Base-by-base conservation (phyloP, 2,797 vertebrate species). In the Microctenopoma stevenorrisi region DNA sequence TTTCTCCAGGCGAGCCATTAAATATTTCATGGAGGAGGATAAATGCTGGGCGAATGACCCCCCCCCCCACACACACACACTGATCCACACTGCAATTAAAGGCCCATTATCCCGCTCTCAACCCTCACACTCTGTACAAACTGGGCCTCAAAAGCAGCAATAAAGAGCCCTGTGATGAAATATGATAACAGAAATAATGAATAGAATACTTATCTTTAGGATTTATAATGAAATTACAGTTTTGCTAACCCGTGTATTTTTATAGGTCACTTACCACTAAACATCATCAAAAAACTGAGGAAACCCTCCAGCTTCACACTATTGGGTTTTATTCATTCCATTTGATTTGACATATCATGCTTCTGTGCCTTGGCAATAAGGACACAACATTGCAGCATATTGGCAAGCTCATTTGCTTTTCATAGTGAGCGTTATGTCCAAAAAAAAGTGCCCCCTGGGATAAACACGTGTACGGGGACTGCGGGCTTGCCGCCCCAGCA, bases 321-420 rank as follows among this genome's bases (percentile, higher is more conserved):
- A 87, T 91, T 90, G 92, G 94, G 93, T 94, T 96, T 95, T 93
- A 95, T 95, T 96, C 94, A 95, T 97, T 96, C 94, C 89, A 96
- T 96, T 95, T 95, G 93, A 97, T 96, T 91, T 88, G 89, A 93
- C 90, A 96, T 95, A 96, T 97, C 95, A 96, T 95, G 96, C 95
- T 95, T 95, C 95, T 95, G 94, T 96, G 95, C 93, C 94, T 95
- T 95, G 95, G 96, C 96, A 98, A 95, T 96, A 95, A 96, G 96
- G 95, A 96, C 95, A 96, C 96, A 96, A 95, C 95, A 97, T 97
- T 95, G 95, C 94, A 96, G 95, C 97, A 97, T 98, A 97, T 98
- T 98, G 97, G 96, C 96, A 95, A 95, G 94, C 96, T 97, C 96
- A 96, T 98, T 97, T 97, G 96, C 95, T 95, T 97, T 96, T 96